phyloP scores from a whole-genome alignment of 2,888 invertebrate genomes.

The Leucoma salicis region DNA sequence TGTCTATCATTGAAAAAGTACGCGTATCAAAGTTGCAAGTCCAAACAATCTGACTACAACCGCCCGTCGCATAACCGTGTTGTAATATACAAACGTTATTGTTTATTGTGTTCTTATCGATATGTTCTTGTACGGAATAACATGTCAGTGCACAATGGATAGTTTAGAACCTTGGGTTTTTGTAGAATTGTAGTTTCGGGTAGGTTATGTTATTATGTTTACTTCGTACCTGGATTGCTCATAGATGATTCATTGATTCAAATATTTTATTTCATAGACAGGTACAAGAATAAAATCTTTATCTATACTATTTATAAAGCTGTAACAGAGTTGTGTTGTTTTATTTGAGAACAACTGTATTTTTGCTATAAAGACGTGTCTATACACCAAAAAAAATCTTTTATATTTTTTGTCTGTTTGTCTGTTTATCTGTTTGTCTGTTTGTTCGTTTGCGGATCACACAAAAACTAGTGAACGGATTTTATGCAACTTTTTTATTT shows the following conservation, averaged over 20 bases:
- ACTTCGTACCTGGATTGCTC: not conserved
- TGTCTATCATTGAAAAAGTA: conserved; percentile 25
- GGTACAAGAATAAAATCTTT: not conserved
- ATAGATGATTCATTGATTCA: not conserved
- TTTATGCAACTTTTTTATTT: no score
- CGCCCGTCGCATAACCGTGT: conserved; percentile 56
- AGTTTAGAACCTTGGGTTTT: conserved; percentile 60
- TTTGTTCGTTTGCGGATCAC: no score
- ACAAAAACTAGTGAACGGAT: no score
- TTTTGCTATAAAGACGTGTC: no score
- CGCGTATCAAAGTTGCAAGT: conserved; percentile 26
- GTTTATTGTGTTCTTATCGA: conserved; percentile 81
- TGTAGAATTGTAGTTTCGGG: conserved; percentile 38
- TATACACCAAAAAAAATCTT: no score
- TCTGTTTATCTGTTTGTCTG: no score
- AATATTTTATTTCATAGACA: not conserved
- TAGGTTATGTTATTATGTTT: conserved; percentile 16
- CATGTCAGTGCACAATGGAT: conserved; percentile 57
- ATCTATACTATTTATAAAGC: no score
- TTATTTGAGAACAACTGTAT: no score
- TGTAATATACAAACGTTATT: conserved; percentile 71
- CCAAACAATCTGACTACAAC: conserved; percentile 45
- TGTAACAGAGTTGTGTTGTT: not conserved
- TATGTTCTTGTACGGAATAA: conserved; percentile 61
- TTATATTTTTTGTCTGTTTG: no score